Evolutionary conservation across 2,888 invertebrate genomes (phyloP).

Genomic region (Chelonus formosanus): DNA sequence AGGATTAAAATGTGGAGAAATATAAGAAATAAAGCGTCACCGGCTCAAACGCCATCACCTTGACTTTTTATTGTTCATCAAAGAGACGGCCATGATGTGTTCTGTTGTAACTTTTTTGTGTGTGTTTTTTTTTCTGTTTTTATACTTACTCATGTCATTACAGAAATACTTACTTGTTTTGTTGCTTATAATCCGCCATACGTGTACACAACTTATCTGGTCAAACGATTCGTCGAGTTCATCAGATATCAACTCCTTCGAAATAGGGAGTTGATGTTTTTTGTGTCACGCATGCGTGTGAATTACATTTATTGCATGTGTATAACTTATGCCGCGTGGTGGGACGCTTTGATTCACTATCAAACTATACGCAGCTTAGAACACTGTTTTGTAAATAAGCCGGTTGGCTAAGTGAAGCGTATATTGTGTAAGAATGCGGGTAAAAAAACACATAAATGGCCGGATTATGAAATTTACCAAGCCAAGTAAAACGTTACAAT

Average conservation of each 20-base stretch:
- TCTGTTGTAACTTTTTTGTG: not conserved
- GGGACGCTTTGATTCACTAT: conserved; percentile 1
- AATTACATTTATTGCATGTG: conserved; percentile 8
- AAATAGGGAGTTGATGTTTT: conserved; percentile 14
- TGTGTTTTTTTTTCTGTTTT: not conserved
- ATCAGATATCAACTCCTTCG: conserved; percentile 6
- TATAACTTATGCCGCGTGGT: conserved; percentile 5
- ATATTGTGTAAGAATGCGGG: not conserved
- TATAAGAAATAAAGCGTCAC: not conserved
- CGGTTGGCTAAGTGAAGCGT: not conserved
- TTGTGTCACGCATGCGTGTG: conserved; percentile 19
- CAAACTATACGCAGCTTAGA: not conserved
- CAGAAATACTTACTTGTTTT: conserved; percentile 18
- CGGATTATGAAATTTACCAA: conserved; percentile 48
- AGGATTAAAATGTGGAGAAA: not conserved
- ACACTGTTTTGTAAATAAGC: not conserved
- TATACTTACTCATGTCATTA: conserved; percentile 1
- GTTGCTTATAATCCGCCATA: conserved; percentile 8
- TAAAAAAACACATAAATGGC: conserved; percentile 17
- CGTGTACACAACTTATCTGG: not conserved
- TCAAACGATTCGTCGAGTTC: not conserved
- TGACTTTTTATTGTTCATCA: conserved; percentile 4
- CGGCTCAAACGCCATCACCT: conserved; percentile 6
- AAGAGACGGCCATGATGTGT: conserved; percentile 10
- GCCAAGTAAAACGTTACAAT: conserved; percentile 52